Base-by-base conservation (phyloP, 2,888 invertebrate genomes). In the Microplitis deprimator region DNA sequence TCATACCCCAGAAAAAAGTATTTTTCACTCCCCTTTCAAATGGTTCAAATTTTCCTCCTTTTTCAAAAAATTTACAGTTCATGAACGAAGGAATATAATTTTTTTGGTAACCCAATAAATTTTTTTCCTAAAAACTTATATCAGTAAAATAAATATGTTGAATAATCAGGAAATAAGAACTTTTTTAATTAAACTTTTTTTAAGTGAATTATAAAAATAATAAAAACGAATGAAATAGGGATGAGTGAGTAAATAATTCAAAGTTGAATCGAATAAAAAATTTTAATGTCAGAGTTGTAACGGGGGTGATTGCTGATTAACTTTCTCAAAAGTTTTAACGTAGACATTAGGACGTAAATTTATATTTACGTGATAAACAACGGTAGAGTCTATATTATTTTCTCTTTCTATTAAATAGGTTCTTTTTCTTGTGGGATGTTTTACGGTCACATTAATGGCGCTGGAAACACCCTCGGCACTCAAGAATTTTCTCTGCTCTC, bases 401-500 rank as follows among this genome's bases (percentile, higher is more conserved):
- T 39, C 6, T 39, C 71, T 62, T 39, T 61, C 60, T 39, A 65
- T 17, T 17, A 68, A 40, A 40, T 41, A 70, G 40, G 38, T 73
- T 73, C 40, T 65, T 67, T 41, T 40, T 62, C n/a, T 40, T 69
- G 29, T 41, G 72, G 68, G 62, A 79, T 79, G 77, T 84, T 86
- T 87, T 85, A 86, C 83, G 84, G 82, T 82, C 81, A 80, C 82
- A 85, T 86, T 88, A 87, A 88, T 88, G 87, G 85, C 83, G 82
- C 82, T 82, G 16, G 83, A 83, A 86, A 83, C 82, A 84, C 83
- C 81, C 81, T 83, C 81, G 76, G 68, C 74, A 77, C 74, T 77
- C 70, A 77, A 75, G 70, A 65, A 64, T 64, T 60, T 74, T 69
- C 75, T 77, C 50, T 50, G 50, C 73, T 64, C 77, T 72, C 75